Evolutionary conservation across 2,888 invertebrate species (phyloP).

Genomic region (Podabrus alpinus): DNA sequence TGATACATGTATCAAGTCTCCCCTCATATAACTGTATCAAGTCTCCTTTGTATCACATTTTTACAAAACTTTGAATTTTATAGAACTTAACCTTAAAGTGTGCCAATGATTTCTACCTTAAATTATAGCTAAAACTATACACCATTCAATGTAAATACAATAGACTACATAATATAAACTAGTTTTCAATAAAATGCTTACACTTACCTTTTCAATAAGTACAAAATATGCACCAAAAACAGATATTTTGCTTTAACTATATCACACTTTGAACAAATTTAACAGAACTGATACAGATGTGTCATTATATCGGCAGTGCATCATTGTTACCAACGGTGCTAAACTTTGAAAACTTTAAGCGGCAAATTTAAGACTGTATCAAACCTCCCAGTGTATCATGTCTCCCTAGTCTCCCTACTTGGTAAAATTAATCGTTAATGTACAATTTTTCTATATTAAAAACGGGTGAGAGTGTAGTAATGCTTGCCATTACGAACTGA

Average conservation of each 20-base stretch:
- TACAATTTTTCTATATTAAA: too few relatives aligned
- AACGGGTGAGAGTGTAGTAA: too few relatives aligned
- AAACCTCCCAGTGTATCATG: constrained; percentile 2
- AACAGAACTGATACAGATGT: not conserved
- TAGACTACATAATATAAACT: not conserved
- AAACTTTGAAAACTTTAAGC: not conserved
- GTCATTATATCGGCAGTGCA: not conserved
- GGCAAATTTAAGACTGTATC: constrained; percentile 14
- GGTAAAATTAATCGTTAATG: too few relatives aligned
- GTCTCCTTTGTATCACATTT: not conserved
- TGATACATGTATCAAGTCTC: constrained; percentile 5
- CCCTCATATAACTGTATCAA: not conserved
- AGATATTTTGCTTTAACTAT: constrained; percentile 2
- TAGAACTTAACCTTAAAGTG: not conserved
- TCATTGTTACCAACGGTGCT: constrained; percentile 3
- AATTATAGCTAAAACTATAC: too few relatives aligned
- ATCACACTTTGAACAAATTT: constrained; percentile 1
- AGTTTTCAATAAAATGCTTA: constrained; percentile 6
- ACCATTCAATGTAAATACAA: too few relatives aligned
- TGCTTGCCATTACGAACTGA: too few relatives aligned
- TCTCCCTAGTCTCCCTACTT: too few relatives aligned
- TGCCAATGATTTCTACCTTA: too few relatives aligned
- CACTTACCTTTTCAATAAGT: constrained; percentile 6
- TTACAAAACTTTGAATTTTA: not conserved
- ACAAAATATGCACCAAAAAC: constrained; percentile 10